Conservation (phyloP, 2,888 invertebrate genomes). For the Drosophila fungiperda region DNA sequence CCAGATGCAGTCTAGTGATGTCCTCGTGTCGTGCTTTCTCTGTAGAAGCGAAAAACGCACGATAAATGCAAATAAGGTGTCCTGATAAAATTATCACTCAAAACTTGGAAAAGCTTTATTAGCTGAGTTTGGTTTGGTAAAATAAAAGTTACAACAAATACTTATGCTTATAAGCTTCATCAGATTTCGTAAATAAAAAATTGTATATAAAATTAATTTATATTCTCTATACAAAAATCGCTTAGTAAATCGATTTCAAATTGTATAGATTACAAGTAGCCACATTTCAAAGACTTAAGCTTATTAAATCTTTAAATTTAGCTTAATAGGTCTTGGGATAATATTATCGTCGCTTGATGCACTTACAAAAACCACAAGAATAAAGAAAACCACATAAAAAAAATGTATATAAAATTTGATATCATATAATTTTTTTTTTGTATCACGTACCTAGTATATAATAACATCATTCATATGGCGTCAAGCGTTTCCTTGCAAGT, state of each 20-base stretch:
- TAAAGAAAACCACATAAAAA: neutral
- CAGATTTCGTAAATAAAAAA: neutral
- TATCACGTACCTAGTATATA: slow-evolving; percentile 34
- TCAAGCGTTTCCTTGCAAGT: neutral
- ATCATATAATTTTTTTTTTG: neutral
- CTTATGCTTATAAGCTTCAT: neutral
- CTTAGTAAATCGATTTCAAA: neutral
- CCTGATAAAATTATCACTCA: neutral
- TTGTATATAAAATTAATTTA: neutral
- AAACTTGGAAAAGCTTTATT: neutral
- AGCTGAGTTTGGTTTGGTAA: neutral
- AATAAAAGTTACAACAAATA: neutral
- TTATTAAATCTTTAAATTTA: neutral
- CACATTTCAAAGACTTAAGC: neutral
- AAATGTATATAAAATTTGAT: neutral
- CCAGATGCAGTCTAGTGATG: neutral
- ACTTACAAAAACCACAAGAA: neutral
- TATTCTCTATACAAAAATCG: neutral
- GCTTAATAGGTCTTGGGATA: neutral
- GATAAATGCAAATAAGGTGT: neutral
- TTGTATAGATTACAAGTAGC: neutral
- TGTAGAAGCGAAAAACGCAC: neutral
- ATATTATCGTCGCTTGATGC: neutral
- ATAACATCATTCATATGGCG: slow-evolving; percentile 3
- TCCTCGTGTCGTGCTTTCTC: neutral